These are phyloP conservation scores for Hemibagrus guttatus DNA, from an alignment of 2,797 vertebrate genomes.

Conservation along the genomic window DNA sequence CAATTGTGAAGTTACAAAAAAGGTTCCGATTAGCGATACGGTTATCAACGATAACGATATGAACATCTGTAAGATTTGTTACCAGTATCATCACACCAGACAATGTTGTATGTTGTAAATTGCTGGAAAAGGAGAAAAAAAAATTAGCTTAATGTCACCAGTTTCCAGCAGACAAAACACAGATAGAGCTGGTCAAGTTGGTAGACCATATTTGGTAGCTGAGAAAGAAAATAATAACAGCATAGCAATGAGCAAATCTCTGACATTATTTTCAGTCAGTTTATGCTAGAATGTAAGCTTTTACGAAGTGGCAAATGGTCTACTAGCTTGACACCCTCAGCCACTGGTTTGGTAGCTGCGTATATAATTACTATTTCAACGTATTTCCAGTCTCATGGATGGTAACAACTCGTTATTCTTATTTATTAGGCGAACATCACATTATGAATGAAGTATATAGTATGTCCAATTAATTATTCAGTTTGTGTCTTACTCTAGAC, in stretches of 20 bases:
- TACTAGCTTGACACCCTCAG: neutral
- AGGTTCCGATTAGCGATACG: neutral
- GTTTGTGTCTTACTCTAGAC: constrained; percentile 32
- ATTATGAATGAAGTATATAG: constrained; percentile 29
- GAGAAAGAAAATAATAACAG: neutral
- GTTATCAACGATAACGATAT: neutral
- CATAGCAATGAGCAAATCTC: neutral
- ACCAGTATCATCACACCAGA: neutral
- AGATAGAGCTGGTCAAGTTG: neutral
- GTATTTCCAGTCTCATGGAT: neutral
- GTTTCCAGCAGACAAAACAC: neutral
- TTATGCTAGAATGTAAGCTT: neutral
- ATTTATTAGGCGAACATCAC: neutral
- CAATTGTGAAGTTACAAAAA: neutral
- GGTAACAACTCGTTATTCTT: neutral
- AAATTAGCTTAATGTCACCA: neutral
- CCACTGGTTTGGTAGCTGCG: neutral
- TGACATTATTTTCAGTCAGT: neutral
- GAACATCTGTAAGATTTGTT: neutral
- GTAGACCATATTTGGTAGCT: neutral
- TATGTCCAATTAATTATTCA: constrained; percentile 34
- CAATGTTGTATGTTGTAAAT: too few species aligned
- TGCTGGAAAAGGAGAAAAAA: neutral
- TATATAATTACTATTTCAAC: neutral
- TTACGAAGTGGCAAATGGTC: neutral